These are phyloP conservation scores for Cyanoderma ruficeps DNA, from an alignment of 2,113 vertebrate species.

Conservation along the genomic window DNA sequence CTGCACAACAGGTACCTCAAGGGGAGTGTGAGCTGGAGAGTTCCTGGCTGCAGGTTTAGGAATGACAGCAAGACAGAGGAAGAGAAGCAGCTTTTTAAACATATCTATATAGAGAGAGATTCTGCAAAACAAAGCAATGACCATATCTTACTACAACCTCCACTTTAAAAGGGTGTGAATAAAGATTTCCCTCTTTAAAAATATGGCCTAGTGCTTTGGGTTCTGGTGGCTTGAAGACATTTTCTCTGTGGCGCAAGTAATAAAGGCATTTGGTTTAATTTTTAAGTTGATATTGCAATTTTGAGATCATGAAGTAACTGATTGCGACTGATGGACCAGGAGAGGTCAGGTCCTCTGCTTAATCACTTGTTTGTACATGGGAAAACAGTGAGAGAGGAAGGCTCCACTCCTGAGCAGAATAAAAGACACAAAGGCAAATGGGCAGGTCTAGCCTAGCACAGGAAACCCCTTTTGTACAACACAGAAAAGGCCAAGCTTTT, in stretches of 20 bases:
- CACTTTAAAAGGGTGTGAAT: neutral
- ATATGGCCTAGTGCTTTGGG: neutral
- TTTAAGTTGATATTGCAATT: neutral
- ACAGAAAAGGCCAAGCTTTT: rapidly evolving
- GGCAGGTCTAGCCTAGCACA: neutral
- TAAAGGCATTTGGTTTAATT: neutral
- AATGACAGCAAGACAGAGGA: neutral
- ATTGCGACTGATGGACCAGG: neutral
- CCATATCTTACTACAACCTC: neutral
- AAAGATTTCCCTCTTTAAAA: neutral
- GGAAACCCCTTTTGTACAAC: conserved; percentile 1
- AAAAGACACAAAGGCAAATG: neutral
- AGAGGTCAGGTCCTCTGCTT: neutral
- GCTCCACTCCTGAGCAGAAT: neutral
- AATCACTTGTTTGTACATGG: neutral
- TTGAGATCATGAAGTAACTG: neutral
- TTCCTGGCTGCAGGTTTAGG: neutral
- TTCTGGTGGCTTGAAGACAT: neutral
- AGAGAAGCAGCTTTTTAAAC: neutral
- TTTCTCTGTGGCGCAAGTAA: neutral
- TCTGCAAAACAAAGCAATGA: neutral
- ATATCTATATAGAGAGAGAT: neutral
- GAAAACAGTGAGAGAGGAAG: neutral
- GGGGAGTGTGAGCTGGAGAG: neutral
- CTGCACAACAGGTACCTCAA: neutral